Evolutionary conservation across 2,797 vertebrate genomes (phyloP), one percentile per base, ranked within the genome.

Genomic region (Tarsius wallacei): DNA sequence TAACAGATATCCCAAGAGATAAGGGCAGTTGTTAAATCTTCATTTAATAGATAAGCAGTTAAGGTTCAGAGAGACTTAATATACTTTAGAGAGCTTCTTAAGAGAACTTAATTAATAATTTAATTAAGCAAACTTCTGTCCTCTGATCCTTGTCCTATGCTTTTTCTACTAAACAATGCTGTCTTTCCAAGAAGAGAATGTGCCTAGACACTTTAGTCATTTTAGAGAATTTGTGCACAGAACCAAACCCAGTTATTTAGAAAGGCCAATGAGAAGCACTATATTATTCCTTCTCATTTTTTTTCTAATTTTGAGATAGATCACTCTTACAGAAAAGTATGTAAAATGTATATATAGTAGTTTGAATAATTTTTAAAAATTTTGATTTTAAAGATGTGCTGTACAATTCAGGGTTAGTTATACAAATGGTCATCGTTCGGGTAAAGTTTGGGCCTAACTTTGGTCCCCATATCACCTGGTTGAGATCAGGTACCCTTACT

Each of bases 41-140:
- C 53, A 82, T 81, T 95, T 95, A 87, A 47, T 71, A 81, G 53
- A 82, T 94, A 83, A 78, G 49, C 14, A 90, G n/a, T 86, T 82
- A 95, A 26, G n/a, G 70, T 94, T 94, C 71, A 88, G n/a, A 93
- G 77, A 82, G 78, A 59, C 28, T 82, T 91, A 76, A 57, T 91
- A 31, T 64, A 64, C 57, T 92, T 92, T 57, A 81, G 33, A 85
- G 66, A 89, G 31, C 76, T 57, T 96, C 59, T 88, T 80, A 68
- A 87, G 83, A 78, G 57, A 76, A 71, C 42, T 95, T 87, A 88
- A 87, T 81, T 51, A 78, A 78, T 22, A 77, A 70, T 71, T 86
- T 74, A 83, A 88, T 83, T 87, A 85, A 74, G 88, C 89, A 61
- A 63, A 15, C 59, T 42, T 91, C 59, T 94, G 64, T 85, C 64